A percentile compares a stretch with the other conserved stretches of the same genome.
Conservation (phyloP, 1,140 invertebrate genomes). For the Tetramorium alpestre region DNA sequence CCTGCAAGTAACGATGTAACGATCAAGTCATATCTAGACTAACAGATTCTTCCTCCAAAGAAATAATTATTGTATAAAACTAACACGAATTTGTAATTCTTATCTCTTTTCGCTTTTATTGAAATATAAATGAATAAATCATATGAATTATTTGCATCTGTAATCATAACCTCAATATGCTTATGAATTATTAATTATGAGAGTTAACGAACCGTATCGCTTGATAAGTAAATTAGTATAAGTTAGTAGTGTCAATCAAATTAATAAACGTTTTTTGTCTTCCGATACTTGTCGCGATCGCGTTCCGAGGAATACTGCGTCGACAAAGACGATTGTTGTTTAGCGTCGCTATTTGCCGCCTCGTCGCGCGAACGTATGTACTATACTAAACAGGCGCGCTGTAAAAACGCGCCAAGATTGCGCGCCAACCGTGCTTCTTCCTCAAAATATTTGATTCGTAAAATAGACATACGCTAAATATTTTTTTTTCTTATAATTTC, state of each 20-base stretch:
- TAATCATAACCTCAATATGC: too few relatives aligned
- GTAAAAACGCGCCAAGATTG: neutral
- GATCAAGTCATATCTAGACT: neutral
- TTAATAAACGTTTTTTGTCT: neutral
- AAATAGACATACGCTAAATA: too few relatives aligned
- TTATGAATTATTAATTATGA: too few relatives aligned
- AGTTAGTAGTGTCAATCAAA: neutral
- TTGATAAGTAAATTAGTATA: too few relatives aligned
- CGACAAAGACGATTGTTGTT: neutral
- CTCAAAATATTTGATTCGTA: too few relatives aligned
- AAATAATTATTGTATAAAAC: neutral
- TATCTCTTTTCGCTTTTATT: neutral
- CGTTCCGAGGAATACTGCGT: neutral
- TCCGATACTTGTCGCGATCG: neutral
- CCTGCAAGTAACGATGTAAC: neutral
- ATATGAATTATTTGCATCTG: neutral
- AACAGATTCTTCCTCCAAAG: neutral
- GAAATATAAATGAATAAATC: neutral
- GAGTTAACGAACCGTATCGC: too few relatives aligned
- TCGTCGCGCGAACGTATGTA: neutral
- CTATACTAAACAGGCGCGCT: too few relatives aligned
- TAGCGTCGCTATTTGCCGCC: too few relatives aligned
- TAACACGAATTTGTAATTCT: neutral
- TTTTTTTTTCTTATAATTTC: too few relatives aligned
- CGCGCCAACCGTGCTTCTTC: too few relatives aligned